phyloP scores from a whole-genome alignment of 2,888 invertebrate genomes.

The Alitta virens region DNA sequence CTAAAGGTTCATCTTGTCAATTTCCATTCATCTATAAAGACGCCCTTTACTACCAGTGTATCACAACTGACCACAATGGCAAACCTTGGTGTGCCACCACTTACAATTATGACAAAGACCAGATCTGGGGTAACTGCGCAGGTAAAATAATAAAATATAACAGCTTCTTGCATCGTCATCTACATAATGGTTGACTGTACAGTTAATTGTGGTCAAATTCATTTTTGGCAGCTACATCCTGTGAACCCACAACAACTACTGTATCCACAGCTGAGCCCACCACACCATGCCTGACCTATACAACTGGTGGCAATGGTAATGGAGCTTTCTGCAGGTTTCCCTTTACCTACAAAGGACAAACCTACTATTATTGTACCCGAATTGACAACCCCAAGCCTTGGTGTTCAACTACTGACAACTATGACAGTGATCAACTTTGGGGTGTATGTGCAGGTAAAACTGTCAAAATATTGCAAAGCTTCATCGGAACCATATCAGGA shows the following conservation, averaged over 20 bases:
- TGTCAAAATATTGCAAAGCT: too few species aligned
- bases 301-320: conserved; percentile 11
- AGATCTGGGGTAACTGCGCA: conserved; percentile 6
- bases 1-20: conserved; percentile 2
- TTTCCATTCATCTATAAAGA: conserved; percentile 11
- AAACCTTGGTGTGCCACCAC: conserved; percentile 14
- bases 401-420: conserved; percentile 15
- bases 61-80: neutral
- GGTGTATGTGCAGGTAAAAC: conserved; percentile 6
- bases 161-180: too few species aligned
- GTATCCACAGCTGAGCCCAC: neutral
- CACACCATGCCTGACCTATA: neutral
- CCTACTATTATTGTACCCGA: neutral
- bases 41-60: neutral
- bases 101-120: conserved; percentile 10
- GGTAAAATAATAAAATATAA: too few species aligned
- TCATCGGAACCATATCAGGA: too few species aligned
- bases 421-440: conserved; percentile 9
- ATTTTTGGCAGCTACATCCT: neutral
- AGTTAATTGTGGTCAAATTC: too few species aligned
- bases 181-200: too few species aligned
- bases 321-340: conserved; percentile 11
- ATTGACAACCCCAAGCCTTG: neutral
- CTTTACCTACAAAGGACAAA: conserved; percentile 7
- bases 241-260: neutral